phyloP scores from a whole-genome alignment of 2,888 invertebrate genomes.

The Timema podura region DNA sequence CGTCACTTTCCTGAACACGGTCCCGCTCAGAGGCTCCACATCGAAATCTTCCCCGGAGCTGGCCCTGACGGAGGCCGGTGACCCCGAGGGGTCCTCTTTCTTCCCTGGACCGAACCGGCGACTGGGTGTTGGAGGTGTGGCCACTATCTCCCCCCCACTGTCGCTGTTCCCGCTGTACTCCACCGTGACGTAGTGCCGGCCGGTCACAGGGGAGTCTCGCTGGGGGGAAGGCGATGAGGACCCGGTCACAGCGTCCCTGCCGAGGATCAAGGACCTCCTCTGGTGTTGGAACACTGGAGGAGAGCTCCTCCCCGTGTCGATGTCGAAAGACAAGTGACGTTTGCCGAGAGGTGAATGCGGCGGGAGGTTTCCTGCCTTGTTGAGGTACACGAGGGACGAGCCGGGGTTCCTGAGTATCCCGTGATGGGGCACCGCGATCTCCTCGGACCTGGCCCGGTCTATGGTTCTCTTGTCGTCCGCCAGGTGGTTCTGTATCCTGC shows the following conservation, averaged over 20 bases:
- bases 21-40: constrained; percentile 59
- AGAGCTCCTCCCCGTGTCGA: constrained; percentile 1
- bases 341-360: neutral
- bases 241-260: neutral
- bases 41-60: constrained; percentile 39
- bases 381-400: neutral
- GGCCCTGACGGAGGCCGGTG: constrained; percentile 19
- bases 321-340: constrained; percentile 4
- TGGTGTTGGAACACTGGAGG: constrained; percentile 8
- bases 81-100: constrained; percentile 11
- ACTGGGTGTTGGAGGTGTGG: constrained; percentile 25
- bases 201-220: neutral
- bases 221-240: constrained; percentile 14
- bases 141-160: constrained; percentile 28
- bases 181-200: neutral
- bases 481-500: neutral
- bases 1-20: constrained; percentile 61
- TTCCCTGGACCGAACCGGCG: constrained; percentile 20
- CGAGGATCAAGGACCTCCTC: constrained; percentile 10
- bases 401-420: neutral
- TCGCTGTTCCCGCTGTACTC: constrained; percentile 29
- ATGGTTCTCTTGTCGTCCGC: neutral
- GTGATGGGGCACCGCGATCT: neutral
- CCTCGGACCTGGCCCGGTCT: constrained; percentile 6
- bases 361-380: neutral